A percentile compares a stretch with the other conserved stretches of the same genome.
Evolutionary conservation across 1,140 invertebrate genomes (phyloP).

Genomic region (Apis florea): DNA sequence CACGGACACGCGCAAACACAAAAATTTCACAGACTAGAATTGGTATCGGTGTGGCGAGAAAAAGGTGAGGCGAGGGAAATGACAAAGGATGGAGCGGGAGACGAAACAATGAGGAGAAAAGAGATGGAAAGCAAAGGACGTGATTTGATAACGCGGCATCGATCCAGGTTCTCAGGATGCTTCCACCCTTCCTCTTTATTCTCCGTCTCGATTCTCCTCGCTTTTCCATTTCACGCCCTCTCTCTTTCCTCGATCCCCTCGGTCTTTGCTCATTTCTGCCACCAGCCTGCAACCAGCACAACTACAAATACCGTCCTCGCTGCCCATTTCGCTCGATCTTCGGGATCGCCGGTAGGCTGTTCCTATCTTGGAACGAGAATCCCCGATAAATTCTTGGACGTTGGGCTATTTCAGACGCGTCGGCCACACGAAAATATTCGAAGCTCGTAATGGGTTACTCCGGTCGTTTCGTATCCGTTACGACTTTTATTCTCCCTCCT

Average conservation of each 20-base stretch:
- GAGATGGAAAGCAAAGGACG: conserved; percentile 48
- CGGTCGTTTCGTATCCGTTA: conserved; percentile 20
- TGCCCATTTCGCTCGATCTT: not conserved
- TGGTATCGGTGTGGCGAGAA: not conserved
- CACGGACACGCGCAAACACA: not conserved
- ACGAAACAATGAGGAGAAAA: conserved; percentile 35
- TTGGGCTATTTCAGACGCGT: conserved; percentile 48
- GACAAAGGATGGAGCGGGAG: conserved; percentile 4
- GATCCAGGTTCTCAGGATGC: conserved; percentile 62
- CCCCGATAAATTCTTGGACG: conserved; percentile 59
- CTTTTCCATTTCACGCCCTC: not conserved
- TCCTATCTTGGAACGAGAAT: conserved; percentile 32
- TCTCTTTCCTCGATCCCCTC: not conserved
- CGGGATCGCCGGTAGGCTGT: not conserved
- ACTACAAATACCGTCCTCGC: conserved; percentile 54
- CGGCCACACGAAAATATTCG: conserved; percentile 58
- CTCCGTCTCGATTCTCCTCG: conserved; percentile 22
- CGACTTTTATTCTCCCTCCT: conserved; percentile 1
- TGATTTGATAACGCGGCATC: conserved; percentile 67
- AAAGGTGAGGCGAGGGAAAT: no score
- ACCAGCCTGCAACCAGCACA: conserved; percentile 39
- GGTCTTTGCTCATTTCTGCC: conserved; percentile 33
- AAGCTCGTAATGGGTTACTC: conserved; percentile 39
- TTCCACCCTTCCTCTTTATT: conserved; percentile 51
- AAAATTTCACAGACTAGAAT: not conserved